Evolutionary conservation across 64 coral and sea anemone genomes (phyloP).

Genomic region (Hydrozoanthus tunicans): DNA sequence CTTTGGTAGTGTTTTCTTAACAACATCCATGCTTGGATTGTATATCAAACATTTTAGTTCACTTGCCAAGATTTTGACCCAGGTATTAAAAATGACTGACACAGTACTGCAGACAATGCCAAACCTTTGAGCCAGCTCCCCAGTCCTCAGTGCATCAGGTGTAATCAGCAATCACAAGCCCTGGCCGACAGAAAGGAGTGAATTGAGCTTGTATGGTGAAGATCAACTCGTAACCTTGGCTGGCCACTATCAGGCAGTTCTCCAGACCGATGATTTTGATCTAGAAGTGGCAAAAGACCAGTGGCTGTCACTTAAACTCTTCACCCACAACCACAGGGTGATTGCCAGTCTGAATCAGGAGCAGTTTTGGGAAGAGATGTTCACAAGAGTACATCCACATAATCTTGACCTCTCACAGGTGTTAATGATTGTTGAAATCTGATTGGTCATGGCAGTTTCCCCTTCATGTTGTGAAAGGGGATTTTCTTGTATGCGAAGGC

Average conservation of each 20-base stretch:
- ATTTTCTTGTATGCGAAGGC: conserved; percentile 17
- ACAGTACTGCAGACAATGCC: conserved; percentile 38
- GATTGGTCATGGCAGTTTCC: conserved; percentile 12
- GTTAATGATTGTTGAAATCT: conserved; percentile 44
- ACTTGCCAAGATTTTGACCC: conserved; percentile 66
- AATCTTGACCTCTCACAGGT: not conserved
- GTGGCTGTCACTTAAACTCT: conserved; percentile 53
- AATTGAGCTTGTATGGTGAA: conserved; percentile 60
- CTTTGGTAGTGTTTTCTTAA: conserved; percentile 65
- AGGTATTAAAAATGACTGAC: conserved; percentile 61
- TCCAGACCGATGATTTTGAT: conserved; percentile 55
- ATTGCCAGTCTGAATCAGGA: conserved; percentile 53
- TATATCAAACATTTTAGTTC: conserved; percentile 74
- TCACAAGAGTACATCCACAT: not conserved
- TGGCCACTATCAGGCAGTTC: conserved; percentile 24
- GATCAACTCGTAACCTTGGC: conserved; percentile 48
- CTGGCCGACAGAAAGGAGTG: not conserved
- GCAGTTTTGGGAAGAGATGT: conserved; percentile 22
- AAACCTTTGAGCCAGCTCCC: conserved; percentile 71
- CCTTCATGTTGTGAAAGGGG: not conserved
- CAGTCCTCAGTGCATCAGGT: conserved; percentile 52
- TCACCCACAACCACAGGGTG: conserved; percentile 29
- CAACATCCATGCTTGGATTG: conserved; percentile 68
- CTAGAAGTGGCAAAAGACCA: conserved; percentile 51
- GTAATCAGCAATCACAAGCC: conserved; percentile 33